Conservation (phyloP, 92 coral and sea anemone species). For the Epizoanthus scotinus region DNA sequence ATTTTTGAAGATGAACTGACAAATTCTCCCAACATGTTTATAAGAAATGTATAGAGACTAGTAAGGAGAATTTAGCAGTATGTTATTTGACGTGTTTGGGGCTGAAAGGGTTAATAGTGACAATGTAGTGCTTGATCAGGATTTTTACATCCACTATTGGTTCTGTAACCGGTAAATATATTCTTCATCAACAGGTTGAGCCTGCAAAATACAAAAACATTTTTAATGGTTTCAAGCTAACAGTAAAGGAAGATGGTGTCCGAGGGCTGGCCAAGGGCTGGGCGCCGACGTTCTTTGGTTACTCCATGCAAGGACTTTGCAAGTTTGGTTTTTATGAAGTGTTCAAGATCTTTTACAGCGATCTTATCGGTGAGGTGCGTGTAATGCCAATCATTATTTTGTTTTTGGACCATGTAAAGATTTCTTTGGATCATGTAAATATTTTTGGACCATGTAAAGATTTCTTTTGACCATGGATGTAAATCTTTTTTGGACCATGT, state of each 20-base stretch:
- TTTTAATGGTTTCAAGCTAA: slow-evolving; percentile 77
- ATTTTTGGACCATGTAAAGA: too few relatives aligned
- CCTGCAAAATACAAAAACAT: slow-evolving; percentile 83
- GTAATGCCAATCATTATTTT: not conserved
- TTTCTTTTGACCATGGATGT: too few relatives aligned
- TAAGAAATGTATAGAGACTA: too few relatives aligned
- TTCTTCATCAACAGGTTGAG: slow-evolving; percentile 65
- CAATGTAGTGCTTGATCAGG: too few relatives aligned
- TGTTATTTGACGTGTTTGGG: too few relatives aligned
- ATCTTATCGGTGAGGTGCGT: slow-evolving; percentile 89
- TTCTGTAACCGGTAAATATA: not conserved
- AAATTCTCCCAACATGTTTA: too few relatives aligned
- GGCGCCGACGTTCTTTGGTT: slow-evolving; percentile 96
- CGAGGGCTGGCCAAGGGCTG: slow-evolving; percentile 92
- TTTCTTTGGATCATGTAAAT: too few relatives aligned
- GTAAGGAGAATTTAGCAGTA: too few relatives aligned
- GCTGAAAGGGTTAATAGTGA: too few relatives aligned
- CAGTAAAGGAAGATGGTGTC: slow-evolving; percentile 79
- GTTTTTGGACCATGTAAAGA: not conserved
- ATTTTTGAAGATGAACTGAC: too few relatives aligned
- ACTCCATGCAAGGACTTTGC: slow-evolving; percentile 99
- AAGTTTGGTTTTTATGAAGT: slow-evolving; percentile 99
- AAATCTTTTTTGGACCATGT: too few relatives aligned
- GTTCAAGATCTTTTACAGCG: slow-evolving; percentile 90
- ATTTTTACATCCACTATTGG: not conserved